phyloP scores from a whole-genome alignment of 2,888 invertebrate genomes.

The Chymomyza fuscimana region DNA sequence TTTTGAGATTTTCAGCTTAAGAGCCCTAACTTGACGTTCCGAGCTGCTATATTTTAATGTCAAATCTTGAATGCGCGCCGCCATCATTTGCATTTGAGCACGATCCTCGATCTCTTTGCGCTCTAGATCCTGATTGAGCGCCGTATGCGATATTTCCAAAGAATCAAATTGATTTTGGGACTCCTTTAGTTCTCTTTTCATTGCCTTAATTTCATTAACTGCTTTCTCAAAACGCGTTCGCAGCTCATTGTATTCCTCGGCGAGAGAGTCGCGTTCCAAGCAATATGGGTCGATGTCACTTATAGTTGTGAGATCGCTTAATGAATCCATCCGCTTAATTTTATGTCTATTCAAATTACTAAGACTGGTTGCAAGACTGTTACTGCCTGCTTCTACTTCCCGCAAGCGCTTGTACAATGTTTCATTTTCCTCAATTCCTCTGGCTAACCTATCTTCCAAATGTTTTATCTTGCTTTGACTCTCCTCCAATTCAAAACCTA shows the following conservation, averaged over 20 bases:
- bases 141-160: slow-evolving; percentile 88
- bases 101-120: slow-evolving; percentile 83
- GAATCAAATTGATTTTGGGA: slow-evolving; percentile 90
- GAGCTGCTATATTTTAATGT: slow-evolving; percentile 89
- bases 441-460: slow-evolving; percentile 81
- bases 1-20: slow-evolving; percentile 90
- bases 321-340: slow-evolving; percentile 85
- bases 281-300: slow-evolving; percentile 88
- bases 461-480: slow-evolving; percentile 82
- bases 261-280: slow-evolving; percentile 87
- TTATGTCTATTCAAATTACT: slow-evolving; percentile 78
- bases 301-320: slow-evolving; percentile 90
- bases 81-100: slow-evolving; percentile 89
- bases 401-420: slow-evolving; percentile 85
- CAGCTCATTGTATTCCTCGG: slow-evolving; percentile 90
- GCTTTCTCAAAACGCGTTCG: slow-evolving; percentile 89
- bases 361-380: slow-evolving; percentile 67
- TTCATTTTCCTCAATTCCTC: slow-evolving; percentile 89
- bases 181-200: slow-evolving; percentile 89
- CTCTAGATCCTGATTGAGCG: slow-evolving; percentile 87
- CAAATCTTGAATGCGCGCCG: slow-evolving; percentile 90
- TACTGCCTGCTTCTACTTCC: slow-evolving; percentile 84
- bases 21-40: slow-evolving; percentile 88
- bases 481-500: slow-evolving; percentile 85
- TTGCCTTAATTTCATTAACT: slow-evolving; percentile 89